Evolutionary conservation across 2,113 vertebrate genomes (phyloP), one percentile per base, ranked within the genome.

Genomic region (Esox niger): DNA sequence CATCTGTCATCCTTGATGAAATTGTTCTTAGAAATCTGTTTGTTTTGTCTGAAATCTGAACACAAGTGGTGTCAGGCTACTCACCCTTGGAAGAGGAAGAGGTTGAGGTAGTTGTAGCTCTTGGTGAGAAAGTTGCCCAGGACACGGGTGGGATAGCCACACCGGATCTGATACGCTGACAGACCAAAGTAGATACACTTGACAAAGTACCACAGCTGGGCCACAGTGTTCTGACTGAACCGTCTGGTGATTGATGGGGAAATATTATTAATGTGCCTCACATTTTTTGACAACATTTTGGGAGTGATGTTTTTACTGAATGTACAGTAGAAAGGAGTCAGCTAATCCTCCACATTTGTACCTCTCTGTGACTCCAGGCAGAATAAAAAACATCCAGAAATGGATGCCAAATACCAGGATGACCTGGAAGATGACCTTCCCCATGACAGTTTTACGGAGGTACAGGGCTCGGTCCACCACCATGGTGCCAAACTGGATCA

Each of bases 401-500:
- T 96, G 94, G 78, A 95, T 96, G 38, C 94, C 94, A 0, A 96
- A 95, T 75, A 95, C 94, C 26, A 95, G 90, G 69, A 96, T 94
- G 82, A 96, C 94, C 77, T 95, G 94, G 80, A 96, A 96, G 67
- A 96, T 91, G 61, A 95, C 93, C 72, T 96, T 96, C 57, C 94
- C 94, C 88, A 95, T 84, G 17, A 96, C 94, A 3, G 94, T 96
- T 82, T 96, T 96, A 73, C 92, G 89, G 74, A 96, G 91, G 72
- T 96, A 96, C 32, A 96, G 85, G 0, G 94, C 94, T 62, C 94
- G 85, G 75, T 95, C 94, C 70, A 96, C 93, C 60, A 96, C 94
- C 94, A 96, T 96, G 35, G 94, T 96, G n/a, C 94, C 95, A 82
- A 98, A 98, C 83, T 98, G 96, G 83, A 98, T 97, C 47, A 98